Evolutionary conservation across 2,113 vertebrate genomes (phyloP).

Genomic region (Chloroceryle aenea): DNA sequence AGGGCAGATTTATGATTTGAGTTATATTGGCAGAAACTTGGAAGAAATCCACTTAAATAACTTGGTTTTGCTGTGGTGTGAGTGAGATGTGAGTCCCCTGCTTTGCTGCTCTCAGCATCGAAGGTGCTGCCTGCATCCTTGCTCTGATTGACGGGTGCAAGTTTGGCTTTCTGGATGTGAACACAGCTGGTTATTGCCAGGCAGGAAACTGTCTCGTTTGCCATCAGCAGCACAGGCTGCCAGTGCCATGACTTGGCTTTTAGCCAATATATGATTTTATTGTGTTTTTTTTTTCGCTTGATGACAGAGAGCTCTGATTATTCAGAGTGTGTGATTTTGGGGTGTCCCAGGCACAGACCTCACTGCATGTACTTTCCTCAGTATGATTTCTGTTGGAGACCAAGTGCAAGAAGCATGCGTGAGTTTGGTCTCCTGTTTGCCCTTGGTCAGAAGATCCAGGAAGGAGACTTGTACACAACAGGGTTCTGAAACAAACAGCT

Average conservation of each 20-base stretch:
- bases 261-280: neutral
- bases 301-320: neutral
- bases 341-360: neutral
- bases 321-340: neutral
- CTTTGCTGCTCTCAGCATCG: neutral
- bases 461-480: neutral
- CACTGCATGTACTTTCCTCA: fast-evolving
- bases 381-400: neutral
- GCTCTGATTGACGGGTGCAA: neutral
- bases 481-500: neutral
- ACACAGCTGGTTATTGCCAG: neutral
- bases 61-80: neutral
- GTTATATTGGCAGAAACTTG: neutral
- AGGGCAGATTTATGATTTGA: neutral
- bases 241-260: fast-evolving
- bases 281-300: neutral
- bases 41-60: neutral
- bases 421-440: neutral
- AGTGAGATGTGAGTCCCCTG: neutral
- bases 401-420: neutral
- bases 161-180: conserved; percentile 8
- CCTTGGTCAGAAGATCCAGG: neutral
- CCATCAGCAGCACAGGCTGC: neutral
- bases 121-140: neutral
- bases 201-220: neutral